These are phyloP conservation scores for Abscondita cerata DNA, from an alignment of 2,888 invertebrate species.

Conservation along the genomic window DNA sequence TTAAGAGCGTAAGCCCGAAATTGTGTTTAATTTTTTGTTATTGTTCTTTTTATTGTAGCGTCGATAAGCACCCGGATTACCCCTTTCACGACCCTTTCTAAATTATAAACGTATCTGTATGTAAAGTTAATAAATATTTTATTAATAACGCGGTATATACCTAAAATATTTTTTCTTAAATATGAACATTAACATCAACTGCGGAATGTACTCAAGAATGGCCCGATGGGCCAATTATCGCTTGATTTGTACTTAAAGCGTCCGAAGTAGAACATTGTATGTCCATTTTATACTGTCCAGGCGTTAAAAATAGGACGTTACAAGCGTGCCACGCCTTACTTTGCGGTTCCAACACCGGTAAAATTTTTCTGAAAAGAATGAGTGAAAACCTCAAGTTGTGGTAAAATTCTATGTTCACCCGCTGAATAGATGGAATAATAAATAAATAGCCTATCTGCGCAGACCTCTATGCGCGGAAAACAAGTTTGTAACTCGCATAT, in stretches of 20 bases:
- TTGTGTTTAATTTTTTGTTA: too few relatives aligned
- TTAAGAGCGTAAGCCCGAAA: neutral
- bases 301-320: conserved; percentile 85
- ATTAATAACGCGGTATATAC: neutral
- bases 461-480: too few relatives aligned
- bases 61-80: conserved; percentile 1
- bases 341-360: conserved; percentile 74
- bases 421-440: too few relatives aligned
- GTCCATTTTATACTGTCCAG: conserved; percentile 88
- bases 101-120: conserved; percentile 6
- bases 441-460: too few relatives aligned
- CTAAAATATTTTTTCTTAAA: conserved; percentile 6
- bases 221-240: conserved; percentile 45
- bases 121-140: neutral
- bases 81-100: conserved; percentile 10
- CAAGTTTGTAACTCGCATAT: too few relatives aligned
- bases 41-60: conserved; percentile 10
- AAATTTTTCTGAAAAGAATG: conserved; percentile 62
- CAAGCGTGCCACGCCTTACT: conserved; percentile 79
- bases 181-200: conserved; percentile 77
- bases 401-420: too few relatives aligned
- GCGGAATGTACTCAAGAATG: conserved; percentile 77
- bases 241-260: conserved; percentile 50
- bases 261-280: conserved; percentile 82
- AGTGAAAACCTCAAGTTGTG: too few relatives aligned